Base-by-base conservation (phyloP, 1,140 invertebrate genomes). In the Pseudomyrmex sp. region DNA sequence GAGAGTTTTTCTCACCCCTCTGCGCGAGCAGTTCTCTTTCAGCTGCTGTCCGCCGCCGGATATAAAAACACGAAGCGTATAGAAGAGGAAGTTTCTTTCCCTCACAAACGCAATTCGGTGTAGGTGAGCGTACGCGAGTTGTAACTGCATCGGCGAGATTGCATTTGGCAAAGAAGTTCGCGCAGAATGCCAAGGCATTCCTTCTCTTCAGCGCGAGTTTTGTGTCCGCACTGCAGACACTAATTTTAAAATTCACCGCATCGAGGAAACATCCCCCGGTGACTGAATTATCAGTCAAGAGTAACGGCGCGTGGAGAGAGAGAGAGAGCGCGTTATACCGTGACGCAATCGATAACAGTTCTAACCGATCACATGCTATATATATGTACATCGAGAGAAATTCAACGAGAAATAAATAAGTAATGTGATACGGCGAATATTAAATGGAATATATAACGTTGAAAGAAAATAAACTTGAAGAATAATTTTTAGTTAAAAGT, bases 151-250 rank as follows among this genome's bases (percentile, higher is more conserved):
- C 26, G 63, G 48, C 54, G 20, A 59, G 54, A 70, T 50, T 83
- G 63, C 82, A 85, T 59, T 90, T 87, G 88, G 83, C 85, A 85
- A 82, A 88, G 89, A 89, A 85, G 82, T 73, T 84, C 74, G 82
- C 83, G 54, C 72, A 66, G 63, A 85, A 84, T 85, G 86, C 86
- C 89, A 88, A 79, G 13, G 68, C 72, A 85, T 83, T 54, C 68
- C 74, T 82, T 13, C 61, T 48, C 65, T 75, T 85, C 52, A 9
- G 61, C 23, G 68, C 18, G 56, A 26, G 20, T 44, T 48, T 76
- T 56, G 58, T 52, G 3, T 2, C n/a, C 48, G 35, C 65, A 13
- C 9, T 13, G 52, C 59, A 5, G 20, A 23, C 48, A 52, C 35
- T 73, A 75, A 68, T 87, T 70, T 61, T 35, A 83, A 83, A 72